Base-by-base conservation (phyloP, 2,888 invertebrate species). In the Phytoseiulus persimilis region DNA sequence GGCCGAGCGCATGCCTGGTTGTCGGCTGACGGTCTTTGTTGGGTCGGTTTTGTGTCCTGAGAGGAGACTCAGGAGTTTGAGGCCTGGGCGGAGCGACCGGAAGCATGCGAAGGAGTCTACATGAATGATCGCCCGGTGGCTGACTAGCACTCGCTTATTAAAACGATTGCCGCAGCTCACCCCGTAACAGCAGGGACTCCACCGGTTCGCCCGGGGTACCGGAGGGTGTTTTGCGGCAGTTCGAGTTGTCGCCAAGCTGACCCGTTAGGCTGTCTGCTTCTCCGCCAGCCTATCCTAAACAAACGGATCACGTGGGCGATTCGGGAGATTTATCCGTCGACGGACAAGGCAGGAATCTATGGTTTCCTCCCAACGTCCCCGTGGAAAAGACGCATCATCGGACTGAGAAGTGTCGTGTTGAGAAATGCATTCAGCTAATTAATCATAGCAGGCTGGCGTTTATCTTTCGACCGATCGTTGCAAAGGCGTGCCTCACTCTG, bases 21-120 rank as follows among this genome's bases (percentile, higher is more conserved):
- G 65, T 65, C 65, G 65, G 65, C 65, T 65, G 65, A 65, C 65
- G 65, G 65, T 65, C 65, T 65, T 65, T 65, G 65, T 65, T 65
- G 65, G 14, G 65, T 65, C 18, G 65, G 65, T 65, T 65, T 65
- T 23, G 28, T 14, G 18, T 65, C 65, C 65, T 65, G 65, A 65
- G 65, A 65, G 28, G 65, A 28, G 65, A 65, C 65, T 65, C 65
- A 65, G 65, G 65, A 65, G 65, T 14, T 23, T 23, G 65, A 65
- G 65, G 65, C 65, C 28, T 65, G 18, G 65, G 65, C 28, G 65
- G 65, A 65, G 65, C 65, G 65, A 65, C 65, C 65, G 65, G 65
- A 65, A 65, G 65, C 5, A 28, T 23, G 65, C 65, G 65, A 65
- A 65, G 65, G 65, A 65, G 65, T 65, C 65, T 65, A 65, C 65